These are phyloP conservation scores for Agapostemon virescens DNA, from an alignment of 2,888 invertebrate genomes.

Conservation along the genomic window DNA sequence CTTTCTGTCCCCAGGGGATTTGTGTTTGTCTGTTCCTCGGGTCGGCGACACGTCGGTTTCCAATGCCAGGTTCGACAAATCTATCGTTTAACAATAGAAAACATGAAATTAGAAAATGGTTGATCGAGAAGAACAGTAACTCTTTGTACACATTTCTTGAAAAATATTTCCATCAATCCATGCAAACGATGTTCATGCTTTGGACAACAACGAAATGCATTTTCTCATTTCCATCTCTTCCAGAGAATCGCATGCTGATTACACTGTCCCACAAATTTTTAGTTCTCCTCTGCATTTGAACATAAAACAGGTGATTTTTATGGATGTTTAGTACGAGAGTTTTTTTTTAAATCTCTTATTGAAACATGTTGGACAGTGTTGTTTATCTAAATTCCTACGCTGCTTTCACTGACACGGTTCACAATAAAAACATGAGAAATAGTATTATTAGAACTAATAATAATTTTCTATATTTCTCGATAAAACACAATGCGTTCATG, in stretches of 20 bases:
- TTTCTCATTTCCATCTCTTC: neutral
- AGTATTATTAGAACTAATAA: neutral
- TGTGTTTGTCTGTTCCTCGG: conserved; percentile 74
- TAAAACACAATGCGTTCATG: conserved; percentile 28
- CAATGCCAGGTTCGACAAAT: conserved; percentile 89
- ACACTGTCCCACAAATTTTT: neutral
- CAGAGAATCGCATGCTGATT: conserved; percentile 26
- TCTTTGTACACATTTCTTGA: conserved; percentile 11
- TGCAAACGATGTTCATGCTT: conserved; percentile 58
- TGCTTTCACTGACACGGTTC: neutral
- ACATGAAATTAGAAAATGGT: conserved; percentile 3
- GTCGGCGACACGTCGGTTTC: conserved; percentile 85
- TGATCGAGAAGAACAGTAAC: neutral
- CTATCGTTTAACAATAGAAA: conserved; percentile 79
- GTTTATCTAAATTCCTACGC: neutral
- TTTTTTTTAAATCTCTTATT: neutral
- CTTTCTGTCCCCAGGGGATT: conserved; percentile 81
- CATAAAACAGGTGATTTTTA: neutral
- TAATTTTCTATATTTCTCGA: neutral
- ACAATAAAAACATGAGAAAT: neutral
- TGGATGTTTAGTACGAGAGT: neutral
- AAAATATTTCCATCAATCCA: conserved; percentile 32
- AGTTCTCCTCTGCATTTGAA: neutral
- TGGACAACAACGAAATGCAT: conserved; percentile 10
- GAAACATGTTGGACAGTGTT: neutral